phyloP scores from a whole-genome alignment of 1,140 invertebrate genomes.

The Macrocentrus cingulum region DNA sequence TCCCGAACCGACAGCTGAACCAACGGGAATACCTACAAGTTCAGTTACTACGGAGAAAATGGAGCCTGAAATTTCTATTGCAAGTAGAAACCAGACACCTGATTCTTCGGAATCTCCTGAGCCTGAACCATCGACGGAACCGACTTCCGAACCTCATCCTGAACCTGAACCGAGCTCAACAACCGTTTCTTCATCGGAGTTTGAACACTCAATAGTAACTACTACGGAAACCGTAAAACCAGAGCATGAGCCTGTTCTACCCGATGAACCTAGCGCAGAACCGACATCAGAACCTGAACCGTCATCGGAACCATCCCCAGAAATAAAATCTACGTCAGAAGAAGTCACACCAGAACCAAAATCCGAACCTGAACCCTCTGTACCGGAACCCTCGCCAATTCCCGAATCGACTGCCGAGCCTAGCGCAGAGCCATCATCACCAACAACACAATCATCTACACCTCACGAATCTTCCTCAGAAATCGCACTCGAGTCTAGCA shows the following conservation, averaged over 20 bases:
- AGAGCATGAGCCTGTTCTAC: conserved; percentile 40
- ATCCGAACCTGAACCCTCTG: conserved; percentile 21
- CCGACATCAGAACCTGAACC: conserved; percentile 30
- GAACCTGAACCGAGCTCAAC: conserved; percentile 22
- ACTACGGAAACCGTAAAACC: too few relatives aligned
- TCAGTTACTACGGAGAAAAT: too few relatives aligned
- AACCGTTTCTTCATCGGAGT: conserved; percentile 23
- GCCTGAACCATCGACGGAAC: conserved; percentile 34
- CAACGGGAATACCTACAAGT: conserved; percentile 24
- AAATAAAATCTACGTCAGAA: conserved; percentile 31
- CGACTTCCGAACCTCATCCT: conserved; percentile 32
- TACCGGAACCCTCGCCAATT: conserved; percentile 33
- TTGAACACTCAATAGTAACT: conserved; percentile 38
- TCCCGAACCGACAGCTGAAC: conserved; percentile 18
- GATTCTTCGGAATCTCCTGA: conserved; percentile 16
- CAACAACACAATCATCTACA: conserved; percentile 35
- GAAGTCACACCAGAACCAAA: too few relatives aligned
- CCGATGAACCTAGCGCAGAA: conserved; percentile 38
- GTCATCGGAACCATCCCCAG: conserved; percentile 35
- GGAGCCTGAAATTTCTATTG: too few relatives aligned
- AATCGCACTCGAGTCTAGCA: conserved; percentile 10
- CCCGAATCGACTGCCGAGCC: conserved; percentile 22
- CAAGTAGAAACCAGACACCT: too few relatives aligned
- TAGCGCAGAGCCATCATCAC: conserved; percentile 18
- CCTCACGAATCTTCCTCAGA: conserved; percentile 40